Conservation (phyloP, 2,797 vertebrate genomes). For the Linurgus olivaceus region DNA sequence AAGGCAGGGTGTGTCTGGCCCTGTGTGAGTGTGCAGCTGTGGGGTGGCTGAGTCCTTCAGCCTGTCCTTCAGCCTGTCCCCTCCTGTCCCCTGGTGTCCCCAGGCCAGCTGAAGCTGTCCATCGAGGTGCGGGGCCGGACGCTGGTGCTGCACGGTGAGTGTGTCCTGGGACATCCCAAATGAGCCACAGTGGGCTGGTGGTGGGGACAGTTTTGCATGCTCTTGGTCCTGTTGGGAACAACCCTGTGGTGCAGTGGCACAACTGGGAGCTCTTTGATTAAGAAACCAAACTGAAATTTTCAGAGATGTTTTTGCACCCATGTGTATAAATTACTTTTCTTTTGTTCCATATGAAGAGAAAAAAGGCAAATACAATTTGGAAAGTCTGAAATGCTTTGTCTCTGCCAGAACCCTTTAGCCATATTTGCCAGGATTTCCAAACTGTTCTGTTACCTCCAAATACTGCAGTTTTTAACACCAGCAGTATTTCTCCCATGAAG, state of each 20-base stretch:
- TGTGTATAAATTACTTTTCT: not conserved
- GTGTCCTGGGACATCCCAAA: not conserved
- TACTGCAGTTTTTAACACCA: not conserved
- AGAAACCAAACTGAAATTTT: not conserved
- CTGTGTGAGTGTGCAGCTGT: rapidly evolving
- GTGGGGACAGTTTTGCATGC: not conserved
- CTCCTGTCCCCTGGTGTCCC: not conserved
- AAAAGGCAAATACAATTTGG: not conserved
- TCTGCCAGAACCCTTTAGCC: not conserved
- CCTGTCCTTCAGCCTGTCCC: not conserved
- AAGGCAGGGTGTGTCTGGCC: not conserved
- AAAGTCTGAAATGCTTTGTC: not conserved
- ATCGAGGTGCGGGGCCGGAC: conserved; percentile 32
- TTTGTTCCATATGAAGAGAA: not conserved
- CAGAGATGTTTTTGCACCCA: not conserved
- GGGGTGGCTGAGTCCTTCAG: not conserved
- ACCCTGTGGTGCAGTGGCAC: rapidly evolving
- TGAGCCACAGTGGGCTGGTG: not conserved
- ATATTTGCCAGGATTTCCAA: not conserved
- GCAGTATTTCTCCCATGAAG: not conserved
- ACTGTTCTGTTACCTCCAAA: not conserved
- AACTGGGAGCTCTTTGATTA: not conserved
- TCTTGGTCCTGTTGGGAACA: not conserved
- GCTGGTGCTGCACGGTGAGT: conserved; percentile 76
- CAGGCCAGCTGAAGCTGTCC: conserved; percentile 79